Conservation (phyloP, 2,888 invertebrate species). For the Leptinotarsa juncta region DNA sequence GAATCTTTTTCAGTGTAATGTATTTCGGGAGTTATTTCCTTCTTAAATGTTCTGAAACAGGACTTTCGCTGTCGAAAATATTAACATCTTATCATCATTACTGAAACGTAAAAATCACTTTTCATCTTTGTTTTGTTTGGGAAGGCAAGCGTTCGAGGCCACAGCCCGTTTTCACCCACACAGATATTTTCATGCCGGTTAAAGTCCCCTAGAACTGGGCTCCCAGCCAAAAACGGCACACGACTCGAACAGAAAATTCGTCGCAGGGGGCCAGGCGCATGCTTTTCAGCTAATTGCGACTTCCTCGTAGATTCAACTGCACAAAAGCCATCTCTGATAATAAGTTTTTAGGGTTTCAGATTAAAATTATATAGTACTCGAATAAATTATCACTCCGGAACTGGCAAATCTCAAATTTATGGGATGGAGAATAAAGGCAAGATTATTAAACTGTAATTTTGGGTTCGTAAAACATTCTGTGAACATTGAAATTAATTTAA, state of each 20-base stretch:
- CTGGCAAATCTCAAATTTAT: slow-evolving; percentile 44
- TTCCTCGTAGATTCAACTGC: slow-evolving; percentile 41
- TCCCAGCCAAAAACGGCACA: slow-evolving; percentile 56
- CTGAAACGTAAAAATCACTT: slow-evolving; percentile 45
- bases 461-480: slow-evolving; percentile 42
- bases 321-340: slow-evolving; percentile 41
- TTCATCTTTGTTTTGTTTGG: slow-evolving; percentile 45
- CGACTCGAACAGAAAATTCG: slow-evolving; percentile 52
- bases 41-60: too few relatives aligned
- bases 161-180: slow-evolving; percentile 53
- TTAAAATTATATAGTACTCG: slow-evolving; percentile 47
- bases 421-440: slow-evolving; percentile 39
- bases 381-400: slow-evolving; percentile 43
- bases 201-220: slow-evolving; percentile 50
- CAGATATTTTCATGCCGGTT: slow-evolving; percentile 56
- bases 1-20: too few relatives aligned
- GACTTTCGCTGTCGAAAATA: too few relatives aligned
- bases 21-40: too few relatives aligned
- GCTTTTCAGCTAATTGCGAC: slow-evolving; percentile 36
- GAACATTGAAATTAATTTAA: slow-evolving; percentile 39
- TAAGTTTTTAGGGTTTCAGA: slow-evolving; percentile 44
- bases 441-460: slow-evolving; percentile 46
- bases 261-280: slow-evolving; percentile 46
- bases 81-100: slow-evolving; percentile 29
- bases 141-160: slow-evolving; percentile 48